Conservation (phyloP, 2,888 invertebrate genomes). For the Cinara cedri region DNA sequence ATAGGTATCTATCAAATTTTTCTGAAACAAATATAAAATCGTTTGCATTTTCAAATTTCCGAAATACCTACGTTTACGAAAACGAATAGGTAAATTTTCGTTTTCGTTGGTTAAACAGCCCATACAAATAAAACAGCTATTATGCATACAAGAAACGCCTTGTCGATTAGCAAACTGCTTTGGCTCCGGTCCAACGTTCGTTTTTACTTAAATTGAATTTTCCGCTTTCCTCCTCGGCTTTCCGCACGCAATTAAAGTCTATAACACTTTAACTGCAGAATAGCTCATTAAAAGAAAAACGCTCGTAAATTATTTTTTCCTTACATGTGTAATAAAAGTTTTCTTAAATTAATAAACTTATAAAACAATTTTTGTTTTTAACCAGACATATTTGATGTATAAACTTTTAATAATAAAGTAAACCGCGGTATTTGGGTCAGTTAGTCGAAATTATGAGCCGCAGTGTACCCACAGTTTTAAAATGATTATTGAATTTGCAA, state of each 20-base stretch:
- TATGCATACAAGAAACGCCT: conserved; percentile 42
- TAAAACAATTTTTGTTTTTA: neutral
- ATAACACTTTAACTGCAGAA: neutral
- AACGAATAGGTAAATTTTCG: no score
- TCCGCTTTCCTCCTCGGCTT: conserved; percentile 14
- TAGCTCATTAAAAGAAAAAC: neutral
- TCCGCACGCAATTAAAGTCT: neutral
- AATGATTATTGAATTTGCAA: no score
- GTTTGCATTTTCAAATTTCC: no score
- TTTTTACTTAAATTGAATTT: conserved; percentile 45
- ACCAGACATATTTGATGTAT: neutral
- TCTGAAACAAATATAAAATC: no score
- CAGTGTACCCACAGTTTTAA: no score
- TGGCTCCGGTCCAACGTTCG: conserved; percentile 23
- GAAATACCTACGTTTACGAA: no score
- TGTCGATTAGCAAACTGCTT: conserved; percentile 45
- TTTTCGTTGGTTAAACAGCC: neutral
- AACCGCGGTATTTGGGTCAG: no score
- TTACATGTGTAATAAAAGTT: neutral
- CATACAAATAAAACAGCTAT: conserved; percentile 30
- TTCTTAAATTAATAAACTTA: neutral
- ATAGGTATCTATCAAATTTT: no score
- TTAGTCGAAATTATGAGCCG: no score
- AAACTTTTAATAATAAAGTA: neutral
- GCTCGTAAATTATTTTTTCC: neutral